Percentiles rank a stretch among this genome's conserved stretches.
Conservation (phyloP, 1,140 invertebrate species). For the Vollenhovia emeryi region DNA sequence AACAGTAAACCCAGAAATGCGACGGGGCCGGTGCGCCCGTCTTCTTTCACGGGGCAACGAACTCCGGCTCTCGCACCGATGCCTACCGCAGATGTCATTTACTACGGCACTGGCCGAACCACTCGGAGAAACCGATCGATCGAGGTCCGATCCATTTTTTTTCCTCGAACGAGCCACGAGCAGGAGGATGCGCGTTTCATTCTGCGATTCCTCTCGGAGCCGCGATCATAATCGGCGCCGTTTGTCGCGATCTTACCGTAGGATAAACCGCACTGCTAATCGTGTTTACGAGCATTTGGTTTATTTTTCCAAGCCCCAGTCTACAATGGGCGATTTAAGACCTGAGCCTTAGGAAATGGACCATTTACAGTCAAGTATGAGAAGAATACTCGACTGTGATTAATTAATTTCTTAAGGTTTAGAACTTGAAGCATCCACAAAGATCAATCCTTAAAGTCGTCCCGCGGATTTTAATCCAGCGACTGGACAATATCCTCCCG, state of each 20-base stretch:
- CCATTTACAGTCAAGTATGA: no score
- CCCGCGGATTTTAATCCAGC: background rate
- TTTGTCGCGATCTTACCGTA: background rate
- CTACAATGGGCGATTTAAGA: no score
- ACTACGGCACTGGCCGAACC: conserved; percentile 30
- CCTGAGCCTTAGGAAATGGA: no score
- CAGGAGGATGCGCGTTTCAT: conserved; percentile 29
- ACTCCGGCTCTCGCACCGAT: conserved; percentile 73
- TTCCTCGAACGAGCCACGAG: background rate
- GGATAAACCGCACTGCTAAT: background rate
- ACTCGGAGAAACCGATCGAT: conserved; percentile 58
- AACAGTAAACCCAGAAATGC: conserved; percentile 79
- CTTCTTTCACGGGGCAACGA: conserved; percentile 82
- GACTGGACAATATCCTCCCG: background rate
- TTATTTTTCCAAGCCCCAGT: conserved; percentile 4
- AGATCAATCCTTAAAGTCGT: background rate
- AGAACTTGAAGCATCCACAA: no score
- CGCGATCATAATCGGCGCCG: conserved; percentile 7
- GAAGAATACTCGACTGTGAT: no score
- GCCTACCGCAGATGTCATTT: conserved; percentile 50
- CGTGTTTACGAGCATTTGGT: background rate
- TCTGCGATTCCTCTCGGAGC: conserved; percentile 19
- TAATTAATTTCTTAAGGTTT: no score
- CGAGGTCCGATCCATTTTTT: conserved; percentile 52
- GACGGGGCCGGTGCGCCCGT: conserved; percentile 70